Conservation (phyloP, 92 coral and sea anemone genomes). For the Palythoa heliodiscus region DNA sequence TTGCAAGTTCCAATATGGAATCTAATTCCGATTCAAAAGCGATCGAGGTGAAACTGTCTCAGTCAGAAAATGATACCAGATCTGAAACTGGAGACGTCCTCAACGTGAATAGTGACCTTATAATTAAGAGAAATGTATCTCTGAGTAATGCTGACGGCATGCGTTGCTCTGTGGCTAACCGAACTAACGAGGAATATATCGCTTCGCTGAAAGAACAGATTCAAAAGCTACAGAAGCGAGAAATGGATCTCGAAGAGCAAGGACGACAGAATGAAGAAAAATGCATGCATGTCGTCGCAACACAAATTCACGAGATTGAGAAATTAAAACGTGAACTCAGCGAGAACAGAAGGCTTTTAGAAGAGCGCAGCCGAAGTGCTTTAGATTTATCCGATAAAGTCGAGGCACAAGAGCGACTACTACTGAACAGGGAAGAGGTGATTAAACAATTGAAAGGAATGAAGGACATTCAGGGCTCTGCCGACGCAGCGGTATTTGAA, state of each 20-base stretch:
- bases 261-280: constrained; percentile 65
- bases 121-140: neutral
- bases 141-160: neutral
- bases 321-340: constrained; percentile 48
- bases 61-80: neutral
- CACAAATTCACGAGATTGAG: constrained; percentile 55
- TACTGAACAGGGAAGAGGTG: constrained; percentile 57
- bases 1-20: neutral
- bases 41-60: neutral
- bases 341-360: constrained; percentile 49
- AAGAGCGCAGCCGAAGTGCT: constrained; percentile 48
- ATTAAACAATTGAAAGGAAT: constrained; percentile 55
- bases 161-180: neutral
- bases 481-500: constrained; percentile 53
- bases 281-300: constrained; percentile 61
- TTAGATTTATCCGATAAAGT: constrained; percentile 55
- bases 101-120: neutral
- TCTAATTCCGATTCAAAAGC: constrained; percentile 5
- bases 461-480: constrained; percentile 54
- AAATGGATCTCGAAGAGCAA: constrained; percentile 53
- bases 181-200: constrained; percentile 5
- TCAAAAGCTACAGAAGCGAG: constrained; percentile 18
- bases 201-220: constrained; percentile 39
- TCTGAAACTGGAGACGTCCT: constrained; percentile 25
- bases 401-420: constrained; percentile 60